Evolutionary conservation across 2,113 vertebrate genomes (phyloP).

Genomic region (Herpailurus yagouaroundi): DNA sequence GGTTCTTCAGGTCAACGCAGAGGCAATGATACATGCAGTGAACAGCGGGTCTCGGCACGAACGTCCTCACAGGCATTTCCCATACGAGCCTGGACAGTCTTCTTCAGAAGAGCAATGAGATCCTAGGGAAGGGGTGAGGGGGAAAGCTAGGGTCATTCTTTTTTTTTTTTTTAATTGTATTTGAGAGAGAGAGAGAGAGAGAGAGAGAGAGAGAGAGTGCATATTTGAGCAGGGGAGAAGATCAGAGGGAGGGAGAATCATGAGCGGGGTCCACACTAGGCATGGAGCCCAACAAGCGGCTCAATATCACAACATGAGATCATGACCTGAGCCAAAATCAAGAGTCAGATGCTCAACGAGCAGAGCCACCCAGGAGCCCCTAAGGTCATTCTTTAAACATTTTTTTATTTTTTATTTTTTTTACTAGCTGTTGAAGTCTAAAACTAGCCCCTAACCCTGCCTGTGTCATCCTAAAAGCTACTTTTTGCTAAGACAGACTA

Average conservation of each 20-base stretch:
- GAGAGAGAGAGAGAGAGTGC: no score
- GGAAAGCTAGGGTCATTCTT: slow-evolving; percentile 53
- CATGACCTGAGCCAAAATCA: no score
- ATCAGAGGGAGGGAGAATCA: no score
- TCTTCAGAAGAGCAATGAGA: slow-evolving; percentile 67
- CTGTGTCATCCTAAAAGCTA: background rate
- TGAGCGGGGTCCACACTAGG: no score
- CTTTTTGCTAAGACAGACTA: background rate
- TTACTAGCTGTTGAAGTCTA: background rate
- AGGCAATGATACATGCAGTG: slow-evolving; percentile 80
- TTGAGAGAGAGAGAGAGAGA: no score
- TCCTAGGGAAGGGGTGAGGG: slow-evolving; percentile 46
- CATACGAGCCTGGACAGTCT: slow-evolving; percentile 65
- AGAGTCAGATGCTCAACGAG: no score
- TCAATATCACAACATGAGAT: no score
- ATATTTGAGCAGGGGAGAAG: no score
- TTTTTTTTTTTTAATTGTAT: no score
- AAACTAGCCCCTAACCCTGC: background rate
- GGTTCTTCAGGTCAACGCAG: slow-evolving; percentile 78
- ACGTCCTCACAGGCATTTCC: slow-evolving; percentile 74
- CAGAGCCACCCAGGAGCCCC: no score
- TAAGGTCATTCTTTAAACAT: background rate
- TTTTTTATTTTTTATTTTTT: background rate
- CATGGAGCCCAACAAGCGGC: no score
- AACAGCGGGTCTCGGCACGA: slow-evolving; percentile 69